phyloP scores from a whole-genome alignment of 2,113 vertebrate species.

The Eonycteris spelaea region DNA sequence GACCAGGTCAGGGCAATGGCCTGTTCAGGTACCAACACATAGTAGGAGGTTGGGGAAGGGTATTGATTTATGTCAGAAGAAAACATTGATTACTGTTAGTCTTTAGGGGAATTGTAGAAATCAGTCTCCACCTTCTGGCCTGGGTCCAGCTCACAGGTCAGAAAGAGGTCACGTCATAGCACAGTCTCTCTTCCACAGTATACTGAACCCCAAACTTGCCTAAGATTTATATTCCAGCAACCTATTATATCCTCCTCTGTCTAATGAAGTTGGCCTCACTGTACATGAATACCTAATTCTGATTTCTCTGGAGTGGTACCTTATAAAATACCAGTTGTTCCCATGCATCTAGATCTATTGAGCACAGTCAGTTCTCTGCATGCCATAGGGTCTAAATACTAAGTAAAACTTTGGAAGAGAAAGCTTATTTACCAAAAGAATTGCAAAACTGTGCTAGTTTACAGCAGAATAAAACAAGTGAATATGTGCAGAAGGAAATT shows the following conservation, averaged over 20 bases:
- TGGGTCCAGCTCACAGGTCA: not conserved
- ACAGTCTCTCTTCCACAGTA: too few relatives aligned
- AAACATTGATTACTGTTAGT: not conserved
- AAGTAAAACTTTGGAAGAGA: not conserved
- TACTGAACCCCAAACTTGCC: not conserved
- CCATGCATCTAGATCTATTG: not conserved
- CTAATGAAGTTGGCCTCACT: not conserved
- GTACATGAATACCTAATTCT: not conserved
- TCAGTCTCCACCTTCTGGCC: not conserved
- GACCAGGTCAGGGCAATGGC: not conserved
- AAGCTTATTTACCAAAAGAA: not conserved
- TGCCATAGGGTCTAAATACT: not conserved
- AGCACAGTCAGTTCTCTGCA: not conserved
- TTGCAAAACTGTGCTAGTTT: not conserved
- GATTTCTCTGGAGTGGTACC: not conserved
- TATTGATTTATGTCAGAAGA: not conserved
- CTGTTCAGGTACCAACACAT: not conserved
- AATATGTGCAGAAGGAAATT: not conserved
- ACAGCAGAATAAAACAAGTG: not conserved
- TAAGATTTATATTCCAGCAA: not conserved
- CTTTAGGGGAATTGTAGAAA: not conserved
- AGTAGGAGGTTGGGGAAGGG: too few relatives aligned
- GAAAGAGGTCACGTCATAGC: not conserved
- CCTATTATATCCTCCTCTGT: not conserved
- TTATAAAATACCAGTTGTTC: not conserved